A percentile compares a stretch with the other conserved stretches of the same genome.
Conservation (phyloP, 2,113 vertebrate species). For the Eurystomus gularis region DNA sequence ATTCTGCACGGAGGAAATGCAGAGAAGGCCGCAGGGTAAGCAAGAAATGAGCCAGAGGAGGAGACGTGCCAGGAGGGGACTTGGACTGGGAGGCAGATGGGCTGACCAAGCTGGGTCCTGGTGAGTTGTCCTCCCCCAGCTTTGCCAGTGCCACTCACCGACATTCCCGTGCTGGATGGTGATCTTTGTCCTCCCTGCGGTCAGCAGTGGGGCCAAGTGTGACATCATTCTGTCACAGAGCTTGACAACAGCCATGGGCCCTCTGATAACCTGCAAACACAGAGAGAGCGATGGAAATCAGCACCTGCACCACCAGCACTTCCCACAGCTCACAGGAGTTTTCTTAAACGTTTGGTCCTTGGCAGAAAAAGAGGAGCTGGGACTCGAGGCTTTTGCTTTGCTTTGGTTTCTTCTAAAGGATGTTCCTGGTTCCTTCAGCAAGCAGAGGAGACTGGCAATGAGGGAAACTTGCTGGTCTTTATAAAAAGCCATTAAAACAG, state of each 20-base stretch:
- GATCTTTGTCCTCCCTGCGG: constrained; percentile 67
- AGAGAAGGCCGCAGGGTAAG: background rate
- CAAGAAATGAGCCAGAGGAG: background rate
- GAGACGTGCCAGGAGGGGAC: background rate
- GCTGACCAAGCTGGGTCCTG: background rate
- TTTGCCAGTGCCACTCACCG: constrained; percentile 72
- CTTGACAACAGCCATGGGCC: constrained; percentile 85
- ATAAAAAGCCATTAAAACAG: background rate
- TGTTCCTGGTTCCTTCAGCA: background rate
- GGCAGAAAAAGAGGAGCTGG: background rate
- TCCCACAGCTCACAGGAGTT: background rate
- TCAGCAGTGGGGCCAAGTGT: constrained; percentile 76
- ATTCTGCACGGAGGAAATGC: background rate
- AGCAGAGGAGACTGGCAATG: background rate
- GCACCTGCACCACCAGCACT: background rate
- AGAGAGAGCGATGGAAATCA: background rate
- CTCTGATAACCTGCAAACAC: constrained; percentile 78
- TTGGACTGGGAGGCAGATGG: background rate
- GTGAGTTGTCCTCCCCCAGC: background rate
- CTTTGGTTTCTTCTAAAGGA: background rate
- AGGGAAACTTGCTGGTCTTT: background rate
- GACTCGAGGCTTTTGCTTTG: background rate
- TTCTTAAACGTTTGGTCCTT: background rate
- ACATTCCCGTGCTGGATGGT: constrained; percentile 74
- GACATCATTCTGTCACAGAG: constrained; percentile 81